These are phyloP conservation scores for Sebastes fasciatus DNA, from an alignment of 2,113 vertebrate genomes.

Conservation along the genomic window DNA sequence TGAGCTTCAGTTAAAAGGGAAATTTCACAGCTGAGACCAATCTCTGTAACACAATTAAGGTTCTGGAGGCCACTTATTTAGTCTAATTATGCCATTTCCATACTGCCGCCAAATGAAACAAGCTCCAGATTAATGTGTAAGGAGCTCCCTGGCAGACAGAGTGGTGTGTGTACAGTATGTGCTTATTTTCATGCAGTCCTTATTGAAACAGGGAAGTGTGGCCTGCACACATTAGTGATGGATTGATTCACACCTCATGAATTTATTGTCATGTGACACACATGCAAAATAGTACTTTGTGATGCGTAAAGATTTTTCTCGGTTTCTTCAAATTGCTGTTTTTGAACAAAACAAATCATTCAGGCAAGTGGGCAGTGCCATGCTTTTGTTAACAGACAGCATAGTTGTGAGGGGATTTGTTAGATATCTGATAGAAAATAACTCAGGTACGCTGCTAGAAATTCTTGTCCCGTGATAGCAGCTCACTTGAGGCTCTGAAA, in stretches of 20 bases:
- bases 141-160: slow-evolving; percentile 13
- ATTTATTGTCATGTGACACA: neutral
- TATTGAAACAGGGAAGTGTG: slow-evolving; percentile 4
- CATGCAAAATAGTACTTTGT: neutral
- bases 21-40: slow-evolving; percentile 56
- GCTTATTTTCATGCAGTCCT: slow-evolving; percentile 4
- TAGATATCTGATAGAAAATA: neutral
- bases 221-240: slow-evolving; percentile 15
- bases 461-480: neutral
- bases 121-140: slow-evolving; percentile 18
- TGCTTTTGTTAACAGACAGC: neutral
- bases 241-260: neutral
- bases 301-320: neutral
- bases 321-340: neutral
- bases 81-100: slow-evolving; percentile 55
- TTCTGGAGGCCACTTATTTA: slow-evolving; percentile 27
- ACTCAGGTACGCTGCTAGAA: neutral
- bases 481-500: neutral
- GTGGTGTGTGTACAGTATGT: neutral
- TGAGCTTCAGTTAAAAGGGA: slow-evolving; percentile 38
- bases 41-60: slow-evolving; percentile 41
- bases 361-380: neutral
- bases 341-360: neutral
- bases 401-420: neutral
- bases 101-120: slow-evolving; percentile 12